phyloP scores from a whole-genome alignment of 1,140 invertebrate species.

The Radopholus similis region DNA sequence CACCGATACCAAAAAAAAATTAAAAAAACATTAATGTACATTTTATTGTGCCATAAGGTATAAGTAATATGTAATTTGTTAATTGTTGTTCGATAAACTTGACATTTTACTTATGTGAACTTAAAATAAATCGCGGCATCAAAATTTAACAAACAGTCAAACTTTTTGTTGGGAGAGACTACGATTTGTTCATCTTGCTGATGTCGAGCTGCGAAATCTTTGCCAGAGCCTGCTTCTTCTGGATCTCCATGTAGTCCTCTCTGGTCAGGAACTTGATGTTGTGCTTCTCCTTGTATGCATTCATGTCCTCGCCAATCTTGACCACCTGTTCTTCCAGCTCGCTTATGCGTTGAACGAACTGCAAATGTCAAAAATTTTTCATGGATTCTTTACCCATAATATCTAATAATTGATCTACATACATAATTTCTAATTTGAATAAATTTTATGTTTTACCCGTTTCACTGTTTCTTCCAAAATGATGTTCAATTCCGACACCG shows the following conservation, averaged over 20 bases:
- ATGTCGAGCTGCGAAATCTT: conserved; percentile 21
- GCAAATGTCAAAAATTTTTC: background rate
- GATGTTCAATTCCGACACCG: conserved; percentile 1
- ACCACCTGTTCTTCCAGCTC: conserved; percentile 27
- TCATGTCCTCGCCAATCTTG: conserved; percentile 25
- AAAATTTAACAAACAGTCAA: background rate
- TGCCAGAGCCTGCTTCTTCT: conserved; percentile 31
- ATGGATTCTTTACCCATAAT: background rate
- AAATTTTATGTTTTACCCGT: conserved; percentile 26
- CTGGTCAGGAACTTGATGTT: conserved; percentile 27
- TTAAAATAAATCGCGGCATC: background rate
- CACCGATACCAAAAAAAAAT: too few species aligned
- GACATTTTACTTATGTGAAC: background rate
- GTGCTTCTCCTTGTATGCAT: conserved; percentile 31
- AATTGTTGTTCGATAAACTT: too few species aligned
- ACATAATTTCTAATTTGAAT: too few species aligned
- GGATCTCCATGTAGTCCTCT: conserved; percentile 27
- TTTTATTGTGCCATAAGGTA: too few species aligned
- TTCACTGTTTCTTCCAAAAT: conserved; percentile 19
- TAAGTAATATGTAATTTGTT: too few species aligned
- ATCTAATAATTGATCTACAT: too few species aligned
- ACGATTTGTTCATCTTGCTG: background rate
- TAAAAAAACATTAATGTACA: too few species aligned
- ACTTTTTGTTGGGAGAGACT: background rate
- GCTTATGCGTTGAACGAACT: conserved; percentile 24